Evolutionary conservation across 2,797 vertebrate genomes (phyloP), one percentile per base, ranked within the genome.

Genomic region (Hydrolagus colliei): DNA sequence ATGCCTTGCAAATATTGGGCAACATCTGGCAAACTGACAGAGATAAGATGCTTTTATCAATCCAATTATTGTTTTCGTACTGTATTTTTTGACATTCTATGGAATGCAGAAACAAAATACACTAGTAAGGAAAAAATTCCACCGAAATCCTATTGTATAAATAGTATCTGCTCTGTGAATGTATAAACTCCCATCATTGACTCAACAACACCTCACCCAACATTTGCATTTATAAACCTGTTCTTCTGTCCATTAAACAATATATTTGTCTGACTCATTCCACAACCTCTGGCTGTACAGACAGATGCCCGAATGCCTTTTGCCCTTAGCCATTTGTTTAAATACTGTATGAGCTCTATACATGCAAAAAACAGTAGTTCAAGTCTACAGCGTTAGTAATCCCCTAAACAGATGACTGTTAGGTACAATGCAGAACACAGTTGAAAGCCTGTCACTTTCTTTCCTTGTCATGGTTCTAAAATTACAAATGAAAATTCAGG

Each of bases 1-100:
- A 84, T 35, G 27, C 79, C 41, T 68, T 84, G 65, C 18, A 52
- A 11, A 16, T n/a, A 18, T 52, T 16, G 8, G 20, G 41, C 32
- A 41, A 41, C 71, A 52, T 71, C 79, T n/a, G 71, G 9, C 79
- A 84, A 68, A 71, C 79, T 68, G 65, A 52, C 71, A 68, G 63
- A 84, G 41, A 18, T 71, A 41, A 9, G 18, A 35, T 84, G 5
- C 79, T 52, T 84, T 71, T n/a, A 9, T 32, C 65, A 84, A 67
- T 41, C 22, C 67, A 32, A 32, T 67, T 82, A 82, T 67, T 13
- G 22, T 67, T 82, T 79, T 82, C 35, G 67, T 82, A 52, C 22
- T 32, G 67, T 35, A 32, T 82, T 67, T 32, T 32, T 82, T 68
- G 77, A 35, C 78, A 82, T 65, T 7, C 67, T 82, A 52, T 52